Conservation (phyloP, 2,113 vertebrate species). For the Thermophis baileyi region DNA sequence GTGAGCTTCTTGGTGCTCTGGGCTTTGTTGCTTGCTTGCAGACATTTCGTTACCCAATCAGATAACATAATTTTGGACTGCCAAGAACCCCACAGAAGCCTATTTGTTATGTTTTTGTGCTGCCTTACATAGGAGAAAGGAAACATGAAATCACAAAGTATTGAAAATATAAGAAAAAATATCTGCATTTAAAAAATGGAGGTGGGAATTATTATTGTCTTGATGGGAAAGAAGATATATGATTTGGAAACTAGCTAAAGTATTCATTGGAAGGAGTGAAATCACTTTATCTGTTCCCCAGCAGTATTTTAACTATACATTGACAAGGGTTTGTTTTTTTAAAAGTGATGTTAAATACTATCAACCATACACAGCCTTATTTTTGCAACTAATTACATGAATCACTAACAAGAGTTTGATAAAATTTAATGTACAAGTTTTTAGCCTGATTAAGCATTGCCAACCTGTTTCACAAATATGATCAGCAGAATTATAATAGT, state of each 20-base stretch:
- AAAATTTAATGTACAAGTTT: neutral
- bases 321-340: neutral
- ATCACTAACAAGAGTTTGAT: neutral
- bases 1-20: neutral
- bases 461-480: neutral
- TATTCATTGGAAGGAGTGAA: neutral
- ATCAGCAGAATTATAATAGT: neutral
- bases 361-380: neutral
- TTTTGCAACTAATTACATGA: neutral
- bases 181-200: neutral
- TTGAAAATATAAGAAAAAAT: neutral
- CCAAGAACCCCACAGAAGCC: neutral
- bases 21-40: neutral
- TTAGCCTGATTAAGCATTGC: neutral
- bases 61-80: neutral
- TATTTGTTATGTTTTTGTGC: neutral
- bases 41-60: neutral
- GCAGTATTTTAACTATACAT: neutral
- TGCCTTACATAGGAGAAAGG: neutral
- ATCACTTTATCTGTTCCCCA: neutral
- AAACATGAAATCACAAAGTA: neutral
- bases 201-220: neutral
- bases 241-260: neutral
- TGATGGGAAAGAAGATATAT: neutral
- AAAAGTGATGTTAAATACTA: neutral